Percentiles rank a stretch among this genome's conserved stretches.
phyloP scores from a whole-genome alignment of 2,113 vertebrate species.

The Heliornis fulica region DNA sequence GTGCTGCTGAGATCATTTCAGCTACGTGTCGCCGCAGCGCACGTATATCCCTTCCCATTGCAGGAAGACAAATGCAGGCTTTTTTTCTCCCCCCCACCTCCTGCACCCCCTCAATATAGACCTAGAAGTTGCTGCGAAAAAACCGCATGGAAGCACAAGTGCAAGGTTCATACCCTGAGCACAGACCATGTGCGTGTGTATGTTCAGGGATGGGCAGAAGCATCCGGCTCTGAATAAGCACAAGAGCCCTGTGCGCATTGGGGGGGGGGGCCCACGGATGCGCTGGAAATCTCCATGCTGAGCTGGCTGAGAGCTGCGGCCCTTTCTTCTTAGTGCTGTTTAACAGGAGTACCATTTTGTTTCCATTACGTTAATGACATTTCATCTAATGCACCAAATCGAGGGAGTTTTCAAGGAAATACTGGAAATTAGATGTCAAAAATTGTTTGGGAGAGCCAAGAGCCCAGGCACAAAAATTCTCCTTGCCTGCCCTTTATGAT shows the following conservation, averaged over 20 bases:
- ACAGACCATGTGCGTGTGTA: too few species aligned
- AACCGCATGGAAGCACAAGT: fast-evolving
- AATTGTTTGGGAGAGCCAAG: background rate
- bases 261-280: background rate
- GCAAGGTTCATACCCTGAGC: fast-evolving
- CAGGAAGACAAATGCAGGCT: background rate
- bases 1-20: background rate
- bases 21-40: background rate
- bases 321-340: background rate
- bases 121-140: background rate
- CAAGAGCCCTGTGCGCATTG: background rate
- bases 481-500: background rate
- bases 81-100: too few species aligned
- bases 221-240: background rate
- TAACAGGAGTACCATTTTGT: background rate
- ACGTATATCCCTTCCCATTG: background rate
- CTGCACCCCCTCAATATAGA: background rate
- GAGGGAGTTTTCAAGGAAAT: slow-evolving; percentile 8
- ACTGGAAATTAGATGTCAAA: background rate
- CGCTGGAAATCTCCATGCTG: background rate
- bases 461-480: background rate
- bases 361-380: background rate
- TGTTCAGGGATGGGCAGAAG: background rate
- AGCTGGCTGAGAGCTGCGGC: background rate
- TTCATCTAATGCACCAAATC: background rate